Base-by-base conservation (phyloP, 2,888 invertebrate genomes). In the Mycalesis mineus region DNA sequence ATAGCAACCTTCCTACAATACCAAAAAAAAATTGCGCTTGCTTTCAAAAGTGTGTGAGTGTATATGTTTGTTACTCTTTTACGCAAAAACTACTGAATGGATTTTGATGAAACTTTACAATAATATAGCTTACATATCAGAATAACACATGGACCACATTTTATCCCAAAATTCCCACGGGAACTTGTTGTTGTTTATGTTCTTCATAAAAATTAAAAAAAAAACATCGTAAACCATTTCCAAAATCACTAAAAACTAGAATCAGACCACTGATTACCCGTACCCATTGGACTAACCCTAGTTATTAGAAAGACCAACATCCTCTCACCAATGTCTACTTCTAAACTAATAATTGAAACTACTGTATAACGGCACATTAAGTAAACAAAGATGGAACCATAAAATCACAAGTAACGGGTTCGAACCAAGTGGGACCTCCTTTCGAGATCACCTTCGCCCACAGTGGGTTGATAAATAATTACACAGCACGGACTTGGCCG, bases 361-460 rank as follows among this genome's bases (percentile, higher is more conserved):
- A 28, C 51, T 47, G 54, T 56, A 61, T 59, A 61, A 61, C 58
- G 61, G 61, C 29, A 49, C 58, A 45, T 28, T 42, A 59, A 59
- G 59, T 54, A 61, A 61, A 61, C 54, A 60, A 53, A 41, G 47
- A 61, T 59, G 36, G 51, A 56, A 51, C 47, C 61, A 58, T 61
- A 61, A 51, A 47, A 52, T 41, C 55, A 7, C 57, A 45, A 53
- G 36, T 61, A 61, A 61, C 61, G 59, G 61, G n/a, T 13, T n/a
- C 48, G 8, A 13, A 56, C 13, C 37, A 40, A 51, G 13, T 55
- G 57, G 47, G 41, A 39, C 58, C 52, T 58, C 58, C 53, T 56
- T 58, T 58, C 51, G 47, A 41, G 49, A 45, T 36, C 47, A 56
- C 11, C 33, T 42, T 54, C 58, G 31, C 61, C 59, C 37, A 61